Percentiles rank a stretch among this genome's conserved stretches.
These are phyloP conservation scores for Sclerurus mexicanus DNA, from an alignment of 2,113 vertebrate species.

Conservation along the genomic window DNA sequence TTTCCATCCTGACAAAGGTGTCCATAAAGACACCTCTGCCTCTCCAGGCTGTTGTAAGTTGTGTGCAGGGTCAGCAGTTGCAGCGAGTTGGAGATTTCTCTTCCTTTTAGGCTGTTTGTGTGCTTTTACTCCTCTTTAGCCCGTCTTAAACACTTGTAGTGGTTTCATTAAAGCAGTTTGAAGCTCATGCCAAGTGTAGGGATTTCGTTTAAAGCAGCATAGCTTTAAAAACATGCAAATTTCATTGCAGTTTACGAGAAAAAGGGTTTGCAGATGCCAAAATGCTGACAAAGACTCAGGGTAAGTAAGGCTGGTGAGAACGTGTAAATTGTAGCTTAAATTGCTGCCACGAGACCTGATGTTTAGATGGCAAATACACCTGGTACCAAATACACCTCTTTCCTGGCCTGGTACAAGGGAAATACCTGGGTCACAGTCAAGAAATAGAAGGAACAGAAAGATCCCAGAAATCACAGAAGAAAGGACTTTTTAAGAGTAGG, in stretches of 20 bases:
- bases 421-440: not conserved
- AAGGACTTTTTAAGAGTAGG: not conserved
- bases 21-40: rapidly evolving
- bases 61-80: not conserved
- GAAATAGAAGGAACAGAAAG: not conserved
- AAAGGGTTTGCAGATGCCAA: not conserved
- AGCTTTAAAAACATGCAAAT: not conserved
- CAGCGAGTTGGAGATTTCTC: not conserved
- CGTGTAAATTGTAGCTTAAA: not conserved
- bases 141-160: not conserved
- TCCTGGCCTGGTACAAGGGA: not conserved
- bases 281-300: not conserved
- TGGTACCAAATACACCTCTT: no score
- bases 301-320: not conserved
- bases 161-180: not conserved
- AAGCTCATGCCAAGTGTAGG: not conserved
- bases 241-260: not conserved
- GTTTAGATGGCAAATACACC: not conserved
- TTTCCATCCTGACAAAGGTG: not conserved
- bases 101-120: not conserved
- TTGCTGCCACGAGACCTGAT: not conserved
- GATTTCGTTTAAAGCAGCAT: not conserved
- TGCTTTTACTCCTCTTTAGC: not conserved
- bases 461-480: not conserved
- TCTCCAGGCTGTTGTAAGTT: not conserved